Base-by-base conservation (phyloP, 2,888 invertebrate species). In the Noctuana brunneofusca region DNA sequence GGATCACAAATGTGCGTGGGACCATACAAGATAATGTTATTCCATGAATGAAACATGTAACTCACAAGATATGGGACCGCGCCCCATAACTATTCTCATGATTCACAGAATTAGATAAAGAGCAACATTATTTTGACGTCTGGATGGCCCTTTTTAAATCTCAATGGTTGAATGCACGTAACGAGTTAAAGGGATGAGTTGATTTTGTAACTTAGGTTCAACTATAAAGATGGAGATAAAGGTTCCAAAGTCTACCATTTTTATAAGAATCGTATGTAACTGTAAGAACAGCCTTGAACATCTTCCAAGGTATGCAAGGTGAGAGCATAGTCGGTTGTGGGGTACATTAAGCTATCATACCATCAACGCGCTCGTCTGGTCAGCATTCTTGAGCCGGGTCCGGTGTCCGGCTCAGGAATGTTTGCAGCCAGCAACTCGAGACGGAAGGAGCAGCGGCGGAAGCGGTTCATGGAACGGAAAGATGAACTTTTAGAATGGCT, bases 371-470 rank as follows among this genome's bases (percentile, higher is more conserved):
- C 80, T 75, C 71, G 86, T 82, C 84, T 83, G 80, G 81, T 76
- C 87, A 75, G 81, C 89, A 89, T 90, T 90, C 89, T 82, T 83
- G 68, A 75, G 75, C 79, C 75, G 80, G 83, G 78, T 80, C 85
- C 80, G 80, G 83, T 84, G 82, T 81, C 83, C 82, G 83, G 81
- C 83, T 78, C 74, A 80, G 85, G 88, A 89, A 89, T 89, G 84
- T 81, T 78, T 79, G 76, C 81, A 84, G 78, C 81, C 79, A 87
- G 88, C 87, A 89, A 89, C 86, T 84, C 89, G 89, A 90, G 88
- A 89, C 90, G 90, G 90, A 90, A 90, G 87, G 83, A 87, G 85
- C 80, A 74, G 75, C 87, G 83, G 84, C 90, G 90, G 90, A 90
- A 91, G 89, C 90, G 86, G 89, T 89, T 87, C 89, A 87, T 86